Evolutionary conservation across 2,797 vertebrate species (phyloP).

Genomic region (Neopelma chrysocephalum): DNA sequence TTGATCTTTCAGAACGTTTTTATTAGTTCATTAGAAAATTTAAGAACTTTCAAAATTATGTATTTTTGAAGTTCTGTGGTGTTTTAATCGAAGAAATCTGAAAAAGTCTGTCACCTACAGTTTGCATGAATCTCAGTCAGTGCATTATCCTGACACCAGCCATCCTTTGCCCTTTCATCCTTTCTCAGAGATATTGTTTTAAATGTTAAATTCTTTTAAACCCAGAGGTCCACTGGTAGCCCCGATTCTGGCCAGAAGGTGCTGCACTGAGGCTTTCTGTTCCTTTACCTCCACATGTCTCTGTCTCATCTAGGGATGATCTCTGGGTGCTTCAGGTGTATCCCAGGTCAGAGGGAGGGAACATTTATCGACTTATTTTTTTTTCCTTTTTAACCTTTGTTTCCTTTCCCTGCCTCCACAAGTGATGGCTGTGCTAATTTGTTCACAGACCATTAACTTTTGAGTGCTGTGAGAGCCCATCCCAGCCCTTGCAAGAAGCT

Average conservation of each 20-base stretch:
- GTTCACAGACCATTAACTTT: constrained; percentile 72
- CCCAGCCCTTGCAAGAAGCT: not conserved
- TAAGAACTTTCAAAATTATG: fast-evolving
- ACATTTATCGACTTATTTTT: not conserved
- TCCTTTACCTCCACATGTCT: not conserved
- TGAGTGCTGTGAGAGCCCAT: constrained; percentile 20
- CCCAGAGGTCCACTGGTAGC: not conserved
- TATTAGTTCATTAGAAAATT: not conserved
- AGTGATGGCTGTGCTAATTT: constrained; percentile 62
- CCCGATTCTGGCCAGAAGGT: not conserved
- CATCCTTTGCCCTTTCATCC: not conserved
- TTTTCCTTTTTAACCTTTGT: not conserved
- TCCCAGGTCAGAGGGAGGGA: not conserved
- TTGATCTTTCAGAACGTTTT: not conserved
- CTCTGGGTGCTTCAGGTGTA: not conserved
- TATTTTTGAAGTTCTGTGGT: not conserved
- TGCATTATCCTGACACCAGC: not conserved
- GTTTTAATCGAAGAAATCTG: not conserved
- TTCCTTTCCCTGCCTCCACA: constrained; percentile 64
- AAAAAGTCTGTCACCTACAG: not conserved
- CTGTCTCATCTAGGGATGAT: constrained; percentile 3
- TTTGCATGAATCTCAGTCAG: not conserved
- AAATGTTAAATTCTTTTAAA: not conserved
- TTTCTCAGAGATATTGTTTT: not conserved
- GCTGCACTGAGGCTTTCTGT: not conserved